A percentile compares a stretch with the other conserved stretches of the same genome.
These are phyloP conservation scores for Synanthedon tipuliformis DNA, from an alignment of 2,888 invertebrate species.

Conservation along the genomic window DNA sequence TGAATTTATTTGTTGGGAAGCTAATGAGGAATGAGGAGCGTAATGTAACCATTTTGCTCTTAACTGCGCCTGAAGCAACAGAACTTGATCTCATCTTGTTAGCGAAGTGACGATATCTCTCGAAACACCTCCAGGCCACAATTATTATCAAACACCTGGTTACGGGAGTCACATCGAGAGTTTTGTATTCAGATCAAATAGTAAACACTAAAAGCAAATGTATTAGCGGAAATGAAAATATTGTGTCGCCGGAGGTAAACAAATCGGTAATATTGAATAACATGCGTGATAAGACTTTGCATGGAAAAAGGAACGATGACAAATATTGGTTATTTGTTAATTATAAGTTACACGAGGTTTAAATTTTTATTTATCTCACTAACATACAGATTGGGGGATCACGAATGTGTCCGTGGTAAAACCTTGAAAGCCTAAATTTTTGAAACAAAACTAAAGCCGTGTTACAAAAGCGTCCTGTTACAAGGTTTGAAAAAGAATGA, in stretches of 20 bases:
- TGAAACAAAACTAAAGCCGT: no score
- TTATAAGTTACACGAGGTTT: no score
- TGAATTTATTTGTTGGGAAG: no score
- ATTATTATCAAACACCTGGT: slow-evolving; percentile 31
- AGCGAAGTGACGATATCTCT: slow-evolving; percentile 17
- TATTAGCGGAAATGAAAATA: neutral
- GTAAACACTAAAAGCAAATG: slow-evolving; percentile 1
- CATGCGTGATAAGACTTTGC: neutral
- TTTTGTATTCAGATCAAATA: neutral
- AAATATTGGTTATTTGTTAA: no score
- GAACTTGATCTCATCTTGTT: slow-evolving; percentile 40
- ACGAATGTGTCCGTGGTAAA: no score
- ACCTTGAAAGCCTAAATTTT: no score
- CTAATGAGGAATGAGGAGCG: no score
- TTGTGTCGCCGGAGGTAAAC: neutral
- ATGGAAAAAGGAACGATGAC: no score
- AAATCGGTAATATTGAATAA: neutral
- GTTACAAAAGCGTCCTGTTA: no score
- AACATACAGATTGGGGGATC: no score
- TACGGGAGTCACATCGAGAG: slow-evolving; percentile 6
- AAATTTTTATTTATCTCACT: no score
- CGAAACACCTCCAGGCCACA: slow-evolving; percentile 24
- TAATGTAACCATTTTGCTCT: slow-evolving; percentile 1
- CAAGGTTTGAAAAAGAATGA: no score
- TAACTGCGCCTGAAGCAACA: slow-evolving; percentile 18